Conservation (phyloP, 2,888 invertebrate species). For the Drosophila colorata region DNA sequence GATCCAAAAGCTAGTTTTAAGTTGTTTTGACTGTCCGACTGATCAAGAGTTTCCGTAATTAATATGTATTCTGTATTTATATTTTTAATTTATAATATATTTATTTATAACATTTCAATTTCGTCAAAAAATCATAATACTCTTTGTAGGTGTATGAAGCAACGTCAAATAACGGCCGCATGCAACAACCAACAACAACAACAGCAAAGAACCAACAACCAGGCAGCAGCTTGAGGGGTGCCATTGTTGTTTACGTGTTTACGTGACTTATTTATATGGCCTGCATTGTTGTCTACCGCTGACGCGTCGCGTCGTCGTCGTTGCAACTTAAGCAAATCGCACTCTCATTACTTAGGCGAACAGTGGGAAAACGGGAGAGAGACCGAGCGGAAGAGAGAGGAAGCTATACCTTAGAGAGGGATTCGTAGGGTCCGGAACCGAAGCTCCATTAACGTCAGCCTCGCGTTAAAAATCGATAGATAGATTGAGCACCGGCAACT, state of each 20-base stretch:
- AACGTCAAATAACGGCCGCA: conserved; percentile 13
- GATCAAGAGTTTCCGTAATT: too few species aligned
- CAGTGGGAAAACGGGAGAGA: not conserved
- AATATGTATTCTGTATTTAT: too few species aligned
- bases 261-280: conserved; percentile 59
- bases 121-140: not conserved
- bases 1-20: too few species aligned
- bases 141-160: not conserved
- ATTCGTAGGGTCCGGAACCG: not conserved
- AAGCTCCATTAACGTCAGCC: conserved; percentile 84
- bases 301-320: conserved; percentile 18
- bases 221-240: conserved; percentile 5
- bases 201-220: conserved; percentile 17
- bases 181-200: conserved; percentile 17
- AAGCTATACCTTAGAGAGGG: too few species aligned
- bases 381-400: conserved; percentile 20
- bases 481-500: conserved; percentile 79
- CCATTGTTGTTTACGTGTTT: conserved; percentile 35
- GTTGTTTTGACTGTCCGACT: too few species aligned
- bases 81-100: too few species aligned
- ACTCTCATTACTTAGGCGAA: conserved; percentile 79
- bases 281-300: conserved; percentile 47
- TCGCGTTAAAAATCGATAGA: conserved; percentile 85
- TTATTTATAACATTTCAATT: not conserved
- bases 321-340: conserved; percentile 63